Conservation (phyloP, 2,113 vertebrate species). For the Pluvianellus socialis region DNA sequence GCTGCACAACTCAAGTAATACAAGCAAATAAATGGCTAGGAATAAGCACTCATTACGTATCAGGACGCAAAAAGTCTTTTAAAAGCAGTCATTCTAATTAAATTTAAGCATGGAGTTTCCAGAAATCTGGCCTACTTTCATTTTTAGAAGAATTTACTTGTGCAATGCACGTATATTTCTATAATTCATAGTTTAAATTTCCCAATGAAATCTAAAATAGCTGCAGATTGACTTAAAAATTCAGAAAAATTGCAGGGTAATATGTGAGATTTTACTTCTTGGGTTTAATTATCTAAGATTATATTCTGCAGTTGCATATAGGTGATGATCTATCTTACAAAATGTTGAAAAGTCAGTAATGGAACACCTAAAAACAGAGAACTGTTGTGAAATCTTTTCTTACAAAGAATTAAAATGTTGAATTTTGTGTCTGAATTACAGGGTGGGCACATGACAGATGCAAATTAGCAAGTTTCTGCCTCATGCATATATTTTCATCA, state of each 20-base stretch:
- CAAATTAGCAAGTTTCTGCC: neutral
- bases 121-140: neutral
- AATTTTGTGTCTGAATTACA: neutral
- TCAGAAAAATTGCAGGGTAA: neutral
- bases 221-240: neutral
- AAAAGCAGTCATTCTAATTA: neutral
- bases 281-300: neutral
- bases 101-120: neutral
- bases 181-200: neutral
- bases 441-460: neutral
- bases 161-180: neutral
- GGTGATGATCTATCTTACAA: neutral
- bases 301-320: neutral
- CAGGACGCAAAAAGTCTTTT: neutral
- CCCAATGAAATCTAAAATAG: neutral
- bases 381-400: neutral
- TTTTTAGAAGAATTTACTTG: neutral
- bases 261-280: neutral
- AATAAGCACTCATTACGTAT: neutral
- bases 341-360: neutral
- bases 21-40: neutral
- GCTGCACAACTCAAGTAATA: neutral
- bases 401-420: neutral
- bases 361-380: neutral
- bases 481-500: neutral